phyloP scores from a whole-genome alignment of 1,140 invertebrate genomes.

The Agraylea sexmaculata region DNA sequence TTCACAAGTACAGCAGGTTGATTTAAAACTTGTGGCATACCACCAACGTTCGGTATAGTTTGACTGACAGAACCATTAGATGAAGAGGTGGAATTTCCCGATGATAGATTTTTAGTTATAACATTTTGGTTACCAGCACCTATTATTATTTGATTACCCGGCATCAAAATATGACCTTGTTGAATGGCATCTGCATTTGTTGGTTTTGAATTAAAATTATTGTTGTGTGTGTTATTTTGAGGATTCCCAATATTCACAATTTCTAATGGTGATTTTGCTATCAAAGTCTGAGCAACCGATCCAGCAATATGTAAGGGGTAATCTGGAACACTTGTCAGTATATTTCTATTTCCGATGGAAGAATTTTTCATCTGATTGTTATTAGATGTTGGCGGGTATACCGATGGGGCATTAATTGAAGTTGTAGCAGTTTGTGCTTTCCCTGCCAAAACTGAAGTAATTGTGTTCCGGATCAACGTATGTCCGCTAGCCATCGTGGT shows the following conservation, averaged over 20 bases:
- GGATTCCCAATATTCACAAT: constrained; percentile 59
- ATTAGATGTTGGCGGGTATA: constrained; percentile 25
- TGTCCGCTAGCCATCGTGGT: constrained; percentile 68
- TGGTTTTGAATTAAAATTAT: constrained; percentile 24
- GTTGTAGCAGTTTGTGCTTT: constrained; percentile 61
- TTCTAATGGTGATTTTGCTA: constrained; percentile 61
- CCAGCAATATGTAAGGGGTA: constrained; percentile 39
- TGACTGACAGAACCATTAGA: constrained; percentile 58
- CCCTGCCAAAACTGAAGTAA: constrained; percentile 64
- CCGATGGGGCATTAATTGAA: constrained; percentile 52
- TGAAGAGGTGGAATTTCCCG: constrained; percentile 55
- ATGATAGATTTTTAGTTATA: constrained; percentile 53
- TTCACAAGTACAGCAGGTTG: constrained; percentile 74
- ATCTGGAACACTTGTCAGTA: constrained; percentile 27
- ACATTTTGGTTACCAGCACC: constrained; percentile 49
- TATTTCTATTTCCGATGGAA: constrained; percentile 19
- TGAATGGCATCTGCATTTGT: constrained; percentile 42
- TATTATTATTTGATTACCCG: constrained; percentile 60
- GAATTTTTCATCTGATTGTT: constrained; percentile 26
- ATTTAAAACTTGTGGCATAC: constrained; percentile 33
- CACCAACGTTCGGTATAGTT: constrained; percentile 40
- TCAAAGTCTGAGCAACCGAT: constrained; percentile 37
- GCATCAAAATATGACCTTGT: constrained; percentile 59
- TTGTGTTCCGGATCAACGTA: constrained; percentile 59
- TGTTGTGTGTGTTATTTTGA: constrained; percentile 22